Conservation (phyloP, 1,140 invertebrate species). For the Calliphora vicina region DNA sequence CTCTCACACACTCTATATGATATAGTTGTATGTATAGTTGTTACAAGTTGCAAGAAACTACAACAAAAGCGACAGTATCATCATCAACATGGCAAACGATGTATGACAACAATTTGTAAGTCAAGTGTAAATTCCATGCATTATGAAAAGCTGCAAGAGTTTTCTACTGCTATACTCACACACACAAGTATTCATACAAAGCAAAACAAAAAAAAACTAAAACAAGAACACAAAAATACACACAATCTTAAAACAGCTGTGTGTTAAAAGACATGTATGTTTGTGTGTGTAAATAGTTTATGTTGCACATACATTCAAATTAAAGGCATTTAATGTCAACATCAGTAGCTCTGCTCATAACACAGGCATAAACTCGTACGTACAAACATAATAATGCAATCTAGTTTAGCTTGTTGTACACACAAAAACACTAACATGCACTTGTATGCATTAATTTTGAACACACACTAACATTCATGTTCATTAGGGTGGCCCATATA, state of each 20-base stretch:
- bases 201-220: background rate
- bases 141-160: conserved; percentile 16
- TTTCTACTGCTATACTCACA: background rate
- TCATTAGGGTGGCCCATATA: too few relatives aligned
- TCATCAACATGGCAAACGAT: background rate
- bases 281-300: too few relatives aligned
- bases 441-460: too few relatives aligned
- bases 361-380: too few relatives aligned
- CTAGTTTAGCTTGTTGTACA: too few relatives aligned
- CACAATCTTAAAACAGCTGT: background rate
- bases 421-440: too few relatives aligned
- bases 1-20: background rate
- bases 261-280: too few relatives aligned
- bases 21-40: background rate
- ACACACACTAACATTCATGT: too few relatives aligned
- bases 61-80: background rate
- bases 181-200: background rate
- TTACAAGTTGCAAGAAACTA: background rate
- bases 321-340: conserved; percentile 16
- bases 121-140: conserved; percentile 30
- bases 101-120: conserved; percentile 30
- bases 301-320: background rate
- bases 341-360: background rate
- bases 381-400: too few relatives aligned
- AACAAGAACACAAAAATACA: background rate